These are phyloP conservation scores for Drosophila watanabei DNA, from an alignment of 1,140 invertebrate genomes.

Conservation along the genomic window DNA sequence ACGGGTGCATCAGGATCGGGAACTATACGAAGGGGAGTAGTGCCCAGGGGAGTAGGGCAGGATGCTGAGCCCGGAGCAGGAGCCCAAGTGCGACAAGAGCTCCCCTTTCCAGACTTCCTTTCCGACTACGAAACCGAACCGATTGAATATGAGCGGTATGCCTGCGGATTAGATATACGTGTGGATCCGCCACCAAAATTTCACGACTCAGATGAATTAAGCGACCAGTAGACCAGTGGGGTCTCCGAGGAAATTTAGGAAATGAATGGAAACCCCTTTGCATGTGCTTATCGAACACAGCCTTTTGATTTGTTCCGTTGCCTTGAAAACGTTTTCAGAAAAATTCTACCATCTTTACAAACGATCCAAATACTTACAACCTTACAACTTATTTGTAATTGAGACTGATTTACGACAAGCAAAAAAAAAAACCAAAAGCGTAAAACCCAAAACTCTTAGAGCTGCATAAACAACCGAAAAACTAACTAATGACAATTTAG, in stretches of 20 bases:
- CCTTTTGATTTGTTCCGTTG: constrained; percentile 76
- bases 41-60: constrained; percentile 7
- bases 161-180: constrained; percentile 77
- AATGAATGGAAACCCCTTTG: constrained; percentile 7
- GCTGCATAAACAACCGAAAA: constrained; percentile 30
- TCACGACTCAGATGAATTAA: constrained; percentile 79
- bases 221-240: constrained; percentile 64
- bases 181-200: constrained; percentile 85
- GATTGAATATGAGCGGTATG: constrained; percentile 82
- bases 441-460: constrained; percentile 37
- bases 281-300: constrained; percentile 52
- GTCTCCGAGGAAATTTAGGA: not conserved
- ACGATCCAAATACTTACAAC: constrained; percentile 73
- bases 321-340: constrained; percentile 72
- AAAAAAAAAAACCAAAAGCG: constrained; percentile 44
- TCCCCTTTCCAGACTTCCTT: constrained; percentile 84
- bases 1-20: constrained; percentile 42
- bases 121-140: constrained; percentile 83
- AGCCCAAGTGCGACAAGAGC: constrained; percentile 38
- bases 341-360: constrained; percentile 74
- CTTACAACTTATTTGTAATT: constrained; percentile 80
- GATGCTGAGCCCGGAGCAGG: constrained; percentile 4
- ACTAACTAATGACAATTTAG: constrained; percentile 29
- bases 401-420: constrained; percentile 80
- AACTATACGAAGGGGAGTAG: constrained; percentile 62